These are phyloP conservation scores for Ceratitis capitata DNA, from an alignment of 1,140 invertebrate species.

Conservation along the genomic window DNA sequence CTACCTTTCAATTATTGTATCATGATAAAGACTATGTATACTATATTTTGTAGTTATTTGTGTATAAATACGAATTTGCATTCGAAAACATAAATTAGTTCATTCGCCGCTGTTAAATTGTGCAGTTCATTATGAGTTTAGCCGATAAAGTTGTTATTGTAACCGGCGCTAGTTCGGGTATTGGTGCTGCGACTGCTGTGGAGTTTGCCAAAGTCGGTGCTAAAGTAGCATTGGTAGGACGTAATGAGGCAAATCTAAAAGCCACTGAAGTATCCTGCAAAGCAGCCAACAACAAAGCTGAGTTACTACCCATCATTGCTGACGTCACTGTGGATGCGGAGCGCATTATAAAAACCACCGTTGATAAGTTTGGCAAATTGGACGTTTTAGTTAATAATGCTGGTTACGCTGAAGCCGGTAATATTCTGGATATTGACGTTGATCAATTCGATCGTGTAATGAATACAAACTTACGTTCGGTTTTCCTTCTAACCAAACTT, in stretches of 20 bases:
- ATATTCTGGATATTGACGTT: constrained; percentile 83
- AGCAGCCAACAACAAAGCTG: constrained; percentile 46
- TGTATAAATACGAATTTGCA: no score
- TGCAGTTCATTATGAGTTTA: constrained; percentile 50
- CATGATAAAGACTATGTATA: no score
- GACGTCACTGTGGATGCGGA: constrained; percentile 75
- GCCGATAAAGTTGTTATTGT: constrained; percentile 76
- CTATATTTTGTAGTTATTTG: no score
- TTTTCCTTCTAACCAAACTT: constrained; percentile 88
- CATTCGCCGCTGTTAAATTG: not conserved
- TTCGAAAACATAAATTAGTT: no score
- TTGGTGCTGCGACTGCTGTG: no score
- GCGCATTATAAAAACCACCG: constrained; percentile 71
- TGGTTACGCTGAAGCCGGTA: constrained; percentile 82
- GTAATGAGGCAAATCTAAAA: constrained; percentile 75
- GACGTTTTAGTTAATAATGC: constrained; percentile 88
- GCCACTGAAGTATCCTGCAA: constrained; percentile 70
- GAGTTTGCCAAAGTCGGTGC: constrained; percentile 79
- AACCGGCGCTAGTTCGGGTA: no score
- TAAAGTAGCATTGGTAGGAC: constrained; percentile 73
- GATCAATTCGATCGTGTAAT: constrained; percentile 86
- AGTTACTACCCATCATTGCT: constrained; percentile 66
- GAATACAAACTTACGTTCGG: constrained; percentile 83
- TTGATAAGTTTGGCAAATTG: constrained; percentile 72
- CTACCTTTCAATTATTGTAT: no score